Percentiles rank a stretch among this genome's conserved stretches.
These are phyloP conservation scores for Metopolophium dirhodum DNA, from an alignment of 1,140 invertebrate genomes.

Conservation along the genomic window DNA sequence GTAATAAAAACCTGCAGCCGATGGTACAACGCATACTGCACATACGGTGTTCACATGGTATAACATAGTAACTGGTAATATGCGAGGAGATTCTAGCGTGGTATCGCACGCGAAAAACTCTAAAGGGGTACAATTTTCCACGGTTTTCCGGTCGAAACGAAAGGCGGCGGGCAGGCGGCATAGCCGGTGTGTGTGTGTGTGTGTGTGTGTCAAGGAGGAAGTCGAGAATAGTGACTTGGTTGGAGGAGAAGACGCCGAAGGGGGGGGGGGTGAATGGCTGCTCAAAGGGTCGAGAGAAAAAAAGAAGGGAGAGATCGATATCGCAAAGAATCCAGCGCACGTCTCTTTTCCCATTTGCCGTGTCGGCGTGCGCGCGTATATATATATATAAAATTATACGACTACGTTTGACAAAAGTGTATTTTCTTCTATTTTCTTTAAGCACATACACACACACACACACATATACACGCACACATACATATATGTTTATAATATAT, in stretches of 20 bases:
- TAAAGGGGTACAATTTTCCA: conserved; percentile 34
- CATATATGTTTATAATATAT: neutral
- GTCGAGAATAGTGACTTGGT: conserved; percentile 20
- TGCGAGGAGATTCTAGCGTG: neutral
- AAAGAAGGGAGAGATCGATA: conserved; percentile 48
- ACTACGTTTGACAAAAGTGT: conserved; percentile 25
- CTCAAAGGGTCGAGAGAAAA: neutral
- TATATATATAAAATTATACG: neutral
- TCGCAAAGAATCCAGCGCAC: conserved; percentile 53
- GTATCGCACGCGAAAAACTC: neutral
- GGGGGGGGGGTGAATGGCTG: neutral
- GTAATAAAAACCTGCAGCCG: neutral
- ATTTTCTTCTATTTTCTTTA: conserved; percentile 26
- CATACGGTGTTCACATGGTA: neutral
- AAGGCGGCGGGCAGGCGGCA: neutral
- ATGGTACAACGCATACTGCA: neutral
- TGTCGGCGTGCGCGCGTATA: conserved; percentile 7
- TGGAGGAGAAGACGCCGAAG: neutral
- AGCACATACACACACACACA: neutral
- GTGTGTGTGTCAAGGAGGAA: neutral
- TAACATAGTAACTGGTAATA: neutral
- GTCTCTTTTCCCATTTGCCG: neutral
- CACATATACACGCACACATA: no score
- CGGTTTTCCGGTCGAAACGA: conserved; percentile 42
- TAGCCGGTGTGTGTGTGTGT: neutral